phyloP scores from a whole-genome alignment of 2,888 invertebrate species.

The Rotaria sp. region DNA sequence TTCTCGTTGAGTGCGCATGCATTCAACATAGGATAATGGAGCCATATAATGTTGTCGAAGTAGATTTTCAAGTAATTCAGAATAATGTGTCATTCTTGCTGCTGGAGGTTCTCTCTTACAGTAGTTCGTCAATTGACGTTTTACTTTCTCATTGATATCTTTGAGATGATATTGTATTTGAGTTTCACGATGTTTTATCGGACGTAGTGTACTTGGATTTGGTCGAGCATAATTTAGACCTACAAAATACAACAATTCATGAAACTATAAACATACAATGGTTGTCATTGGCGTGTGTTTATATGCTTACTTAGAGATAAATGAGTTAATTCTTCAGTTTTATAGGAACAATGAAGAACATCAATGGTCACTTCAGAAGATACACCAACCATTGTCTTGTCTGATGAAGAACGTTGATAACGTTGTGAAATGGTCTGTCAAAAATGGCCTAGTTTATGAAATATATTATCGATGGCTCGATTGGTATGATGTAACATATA shows the following conservation, averaged over 20 bases:
- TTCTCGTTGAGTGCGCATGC: neutral
- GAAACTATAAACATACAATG: neutral
- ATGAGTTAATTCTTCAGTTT: neutral
- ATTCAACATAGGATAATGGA: neutral
- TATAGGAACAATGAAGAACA: neutral
- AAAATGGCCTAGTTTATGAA: neutral
- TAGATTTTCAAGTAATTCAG: neutral
- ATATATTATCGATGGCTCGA: neutral
- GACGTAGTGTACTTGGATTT: neutral
- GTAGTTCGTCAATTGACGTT: neutral
- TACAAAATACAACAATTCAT: too few species aligned
- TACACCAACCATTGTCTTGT: neutral
- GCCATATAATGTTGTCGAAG: neutral
- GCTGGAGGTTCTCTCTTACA: neutral
- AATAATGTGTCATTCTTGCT: neutral
- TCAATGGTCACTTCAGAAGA: neutral
- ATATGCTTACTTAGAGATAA: neutral
- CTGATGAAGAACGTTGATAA: neutral
- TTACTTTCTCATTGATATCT: neutral
- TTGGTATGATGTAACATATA: neutral
- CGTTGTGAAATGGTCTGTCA: neutral
- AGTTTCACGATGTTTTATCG: neutral
- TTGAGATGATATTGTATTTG: neutral
- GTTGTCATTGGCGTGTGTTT: neutral
- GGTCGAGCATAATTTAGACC: neutral